Conservation (phyloP, 2,888 invertebrate genomes). For the Eilema griseolum region DNA sequence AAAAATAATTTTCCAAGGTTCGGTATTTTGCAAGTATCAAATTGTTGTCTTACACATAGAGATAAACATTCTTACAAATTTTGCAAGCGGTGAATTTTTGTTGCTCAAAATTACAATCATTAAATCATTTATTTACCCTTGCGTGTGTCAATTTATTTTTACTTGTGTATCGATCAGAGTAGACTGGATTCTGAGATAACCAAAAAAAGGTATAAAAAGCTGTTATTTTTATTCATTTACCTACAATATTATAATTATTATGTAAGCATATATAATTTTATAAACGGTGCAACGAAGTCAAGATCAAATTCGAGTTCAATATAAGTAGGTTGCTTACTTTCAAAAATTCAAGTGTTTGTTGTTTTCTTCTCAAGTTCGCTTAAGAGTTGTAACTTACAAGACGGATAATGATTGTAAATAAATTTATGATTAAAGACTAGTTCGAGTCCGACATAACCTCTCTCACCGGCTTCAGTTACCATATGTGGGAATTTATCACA, state of each 20-base stretch:
- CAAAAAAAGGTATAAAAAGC: background rate
- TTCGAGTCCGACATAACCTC: too few species aligned
- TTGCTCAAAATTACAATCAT: background rate
- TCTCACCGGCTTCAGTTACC: too few species aligned
- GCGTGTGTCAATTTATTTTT: background rate
- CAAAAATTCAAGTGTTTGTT: background rate
- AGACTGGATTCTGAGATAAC: too few species aligned
- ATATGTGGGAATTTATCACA: too few species aligned
- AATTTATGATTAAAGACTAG: too few species aligned
- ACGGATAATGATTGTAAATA: background rate
- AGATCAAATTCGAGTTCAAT: slow-evolving; percentile 4
- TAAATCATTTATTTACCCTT: background rate
- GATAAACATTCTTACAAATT: background rate
- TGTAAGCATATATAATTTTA: background rate
- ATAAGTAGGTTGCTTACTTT: slow-evolving; percentile 6
- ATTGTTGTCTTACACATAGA: background rate
- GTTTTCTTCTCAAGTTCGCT: background rate
- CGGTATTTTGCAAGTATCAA: background rate
- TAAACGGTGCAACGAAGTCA: slow-evolving; percentile 6
- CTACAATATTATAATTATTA: background rate
- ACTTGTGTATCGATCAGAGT: background rate
- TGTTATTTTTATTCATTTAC: background rate
- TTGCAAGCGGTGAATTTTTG: background rate
- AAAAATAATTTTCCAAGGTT: background rate
- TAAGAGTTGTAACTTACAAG: background rate